Evolutionary conservation across 1,140 invertebrate genomes (phyloP).

Genomic region (Neoseiulus cucumeris): DNA sequence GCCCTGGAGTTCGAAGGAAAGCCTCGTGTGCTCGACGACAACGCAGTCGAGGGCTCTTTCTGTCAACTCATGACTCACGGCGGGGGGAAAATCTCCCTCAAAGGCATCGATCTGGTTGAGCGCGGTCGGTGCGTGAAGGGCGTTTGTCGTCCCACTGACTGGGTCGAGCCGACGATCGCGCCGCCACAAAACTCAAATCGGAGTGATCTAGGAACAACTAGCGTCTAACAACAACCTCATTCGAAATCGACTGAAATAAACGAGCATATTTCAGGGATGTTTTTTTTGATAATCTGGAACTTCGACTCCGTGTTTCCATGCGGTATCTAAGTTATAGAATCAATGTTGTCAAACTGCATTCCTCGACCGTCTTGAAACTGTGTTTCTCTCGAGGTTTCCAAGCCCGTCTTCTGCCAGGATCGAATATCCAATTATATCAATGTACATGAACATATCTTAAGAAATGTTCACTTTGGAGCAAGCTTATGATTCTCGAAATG

Average conservation of each 20-base stretch:
- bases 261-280: background rate
- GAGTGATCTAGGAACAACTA: background rate
- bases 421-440: too few species aligned
- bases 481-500: background rate
- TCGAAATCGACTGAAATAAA: too few species aligned
- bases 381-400: too few species aligned
- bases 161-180: background rate
- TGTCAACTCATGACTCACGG: background rate
- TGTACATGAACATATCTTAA: too few species aligned
- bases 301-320: background rate
- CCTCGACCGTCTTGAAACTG: too few species aligned
- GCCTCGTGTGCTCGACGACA: background rate
- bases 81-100: background rate
- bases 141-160: background rate
- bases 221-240: background rate
- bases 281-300: background rate
- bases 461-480: too few species aligned
- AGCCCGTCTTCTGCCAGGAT: too few species aligned
- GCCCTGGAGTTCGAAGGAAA: background rate
- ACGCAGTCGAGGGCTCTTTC: background rate
- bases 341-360: too few species aligned
- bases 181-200: background rate
- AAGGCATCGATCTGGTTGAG: background rate
- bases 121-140: background rate
- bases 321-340: too few species aligned